Evolutionary conservation across 2,888 invertebrate species (phyloP).

Genomic region (Papilio demoleus): DNA sequence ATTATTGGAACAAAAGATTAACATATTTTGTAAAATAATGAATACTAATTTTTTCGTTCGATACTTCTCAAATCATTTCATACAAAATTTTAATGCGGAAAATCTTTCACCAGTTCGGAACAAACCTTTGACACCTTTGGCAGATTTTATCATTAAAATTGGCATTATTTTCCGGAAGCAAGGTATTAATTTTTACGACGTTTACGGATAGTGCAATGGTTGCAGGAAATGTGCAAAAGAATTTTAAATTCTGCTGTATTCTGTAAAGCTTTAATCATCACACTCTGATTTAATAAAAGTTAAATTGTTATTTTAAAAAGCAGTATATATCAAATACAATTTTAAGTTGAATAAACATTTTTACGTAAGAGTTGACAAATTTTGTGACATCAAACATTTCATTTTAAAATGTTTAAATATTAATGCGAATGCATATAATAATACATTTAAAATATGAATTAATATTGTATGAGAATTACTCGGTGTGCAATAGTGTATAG

Average conservation of each 20-base stretch:
- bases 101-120: slow-evolving; percentile 2
- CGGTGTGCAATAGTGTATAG: neutral
- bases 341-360: neutral
- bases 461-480: neutral
- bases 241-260: slow-evolving; percentile 68
- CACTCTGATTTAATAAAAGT: slow-evolving; percentile 61
- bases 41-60: neutral
- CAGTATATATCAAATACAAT: neutral
- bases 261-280: slow-evolving; percentile 61
- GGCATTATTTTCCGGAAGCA: slow-evolving; percentile 82
- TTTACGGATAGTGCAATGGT: slow-evolving; percentile 75
- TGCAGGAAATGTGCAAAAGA: slow-evolving; percentile 77
- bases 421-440: neutral
- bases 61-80: neutral
- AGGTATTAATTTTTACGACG: slow-evolving; percentile 64
- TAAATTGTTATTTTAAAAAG: neutral
- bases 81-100: neutral
- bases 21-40: neutral
- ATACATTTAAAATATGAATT: neutral
- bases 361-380: neutral
- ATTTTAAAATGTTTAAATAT: neutral
- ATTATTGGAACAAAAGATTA: neutral
- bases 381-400: neutral
- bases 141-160: slow-evolving; percentile 67
- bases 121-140: slow-evolving; percentile 19